Evolutionary conservation across 2,888 invertebrate species (phyloP), one percentile per base, ranked within the genome.

Genomic region (Mechanitis messenoides): DNA sequence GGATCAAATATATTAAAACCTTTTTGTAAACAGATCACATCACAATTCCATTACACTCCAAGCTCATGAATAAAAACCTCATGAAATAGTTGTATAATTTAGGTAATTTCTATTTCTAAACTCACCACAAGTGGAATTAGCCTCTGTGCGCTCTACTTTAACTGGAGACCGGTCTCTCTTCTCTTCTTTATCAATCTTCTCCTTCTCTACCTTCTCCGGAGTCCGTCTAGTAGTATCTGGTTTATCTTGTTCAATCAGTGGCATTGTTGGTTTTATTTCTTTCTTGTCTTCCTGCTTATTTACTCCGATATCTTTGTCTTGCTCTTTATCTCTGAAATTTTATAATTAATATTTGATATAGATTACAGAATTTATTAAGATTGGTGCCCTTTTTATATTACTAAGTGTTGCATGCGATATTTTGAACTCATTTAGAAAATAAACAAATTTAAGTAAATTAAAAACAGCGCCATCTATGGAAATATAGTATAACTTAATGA

Each of bases 61-160:
- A 47, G 3, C 4, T 3, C 28, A 20, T 2, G 28, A 20, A 11
- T 47, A 47, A 47, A n/a, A 47, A 20, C 3, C n/a, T 33, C 45
- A 33, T 55, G 28, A 59, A 53, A 54, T 7, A 54, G 3, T 6
- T 35, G 35, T 4, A 35, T n/a, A 55, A 33, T 55, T n/a, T 12
- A 12, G 9, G 7, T 9, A 42, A 42, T 5, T 9, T 42, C 1
- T 9, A 9, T 3, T 1, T 9, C 20, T 50, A 53, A 12, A 77
- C 82, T 80, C 35, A 85, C 87, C 87, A 74, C 85, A 84, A 59
- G 87, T 88, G 61, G 87, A 88, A 61, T 88, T 87, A 56, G 85
- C 84, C 69, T 85, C 84, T 3, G 74, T 72, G 3, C 64, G 73
- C 20, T 82, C 79, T 2, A 79, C 75, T 31, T 69, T 76, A 0